These are phyloP conservation scores for Calidris pugnax DNA, from an alignment of 2,113 vertebrate species.

Conservation along the genomic window DNA sequence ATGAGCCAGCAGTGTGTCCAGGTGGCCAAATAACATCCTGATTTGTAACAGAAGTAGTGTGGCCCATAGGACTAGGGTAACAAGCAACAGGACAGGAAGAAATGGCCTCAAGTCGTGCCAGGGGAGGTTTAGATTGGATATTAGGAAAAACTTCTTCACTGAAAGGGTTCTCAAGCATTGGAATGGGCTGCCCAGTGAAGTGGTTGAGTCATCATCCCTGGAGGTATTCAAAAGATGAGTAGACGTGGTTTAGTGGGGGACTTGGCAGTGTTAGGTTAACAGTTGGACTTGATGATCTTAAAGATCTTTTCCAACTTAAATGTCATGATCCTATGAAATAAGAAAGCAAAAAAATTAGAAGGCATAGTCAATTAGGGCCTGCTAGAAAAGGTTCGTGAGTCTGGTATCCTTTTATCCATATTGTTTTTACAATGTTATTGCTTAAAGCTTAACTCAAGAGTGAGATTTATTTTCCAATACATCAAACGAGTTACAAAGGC, in stretches of 20 bases:
- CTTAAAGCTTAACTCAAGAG: neutral
- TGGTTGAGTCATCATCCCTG: neutral
- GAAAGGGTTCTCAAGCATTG: neutral
- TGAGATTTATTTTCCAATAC: neutral
- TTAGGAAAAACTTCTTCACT: neutral
- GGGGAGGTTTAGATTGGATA: neutral
- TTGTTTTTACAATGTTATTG: neutral
- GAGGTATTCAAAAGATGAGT: neutral
- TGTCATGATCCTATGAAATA: neutral
- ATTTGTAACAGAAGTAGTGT: neutral
- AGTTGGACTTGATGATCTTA: neutral
- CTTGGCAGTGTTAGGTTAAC: neutral
- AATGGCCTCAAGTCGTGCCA: neutral
- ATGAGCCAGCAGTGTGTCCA: neutral
- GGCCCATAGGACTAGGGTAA: neutral
- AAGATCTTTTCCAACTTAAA: neutral
- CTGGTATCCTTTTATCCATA: neutral
- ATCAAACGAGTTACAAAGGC: neutral
- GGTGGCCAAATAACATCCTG: neutral
- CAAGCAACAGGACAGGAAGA: neutral
- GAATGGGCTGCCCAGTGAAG: neutral
- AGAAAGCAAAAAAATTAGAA: neutral
- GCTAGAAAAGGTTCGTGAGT: neutral
- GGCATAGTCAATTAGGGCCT: neutral
- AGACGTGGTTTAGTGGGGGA: neutral